Percentiles rank a stretch among this genome's conserved stretches.
These are phyloP conservation scores for Ichneumoninae sp. DNA, from an alignment of 2,888 invertebrate genomes.

Conservation along the genomic window DNA sequence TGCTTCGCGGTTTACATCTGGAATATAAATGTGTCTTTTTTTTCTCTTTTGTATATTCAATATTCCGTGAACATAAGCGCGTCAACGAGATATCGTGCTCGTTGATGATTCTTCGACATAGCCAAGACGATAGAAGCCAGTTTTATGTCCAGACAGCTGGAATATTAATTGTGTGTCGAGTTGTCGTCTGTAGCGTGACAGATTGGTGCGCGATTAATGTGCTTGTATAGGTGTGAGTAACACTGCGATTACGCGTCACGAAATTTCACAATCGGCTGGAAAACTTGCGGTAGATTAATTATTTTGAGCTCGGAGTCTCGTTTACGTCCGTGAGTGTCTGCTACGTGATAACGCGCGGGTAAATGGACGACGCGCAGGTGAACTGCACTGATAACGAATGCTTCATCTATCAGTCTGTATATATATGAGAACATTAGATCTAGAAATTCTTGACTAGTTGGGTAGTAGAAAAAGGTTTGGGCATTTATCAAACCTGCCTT, in stretches of 20 bases:
- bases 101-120: slow-evolving; percentile 23
- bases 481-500: not conserved
- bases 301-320: not conserved
- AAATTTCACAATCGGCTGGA: slow-evolving; percentile 21
- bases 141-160: slow-evolving; percentile 39
- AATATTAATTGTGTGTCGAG: slow-evolving; percentile 50
- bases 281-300: slow-evolving; percentile 3
- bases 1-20: slow-evolving; percentile 22
- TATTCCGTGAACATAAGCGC: not conserved
- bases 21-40: not conserved
- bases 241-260: not conserved
- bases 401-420: not conserved
- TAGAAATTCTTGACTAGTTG: not conserved
- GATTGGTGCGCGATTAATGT: slow-evolving; percentile 32
- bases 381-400: slow-evolving; percentile 19
- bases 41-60: not conserved
- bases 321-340: not conserved
- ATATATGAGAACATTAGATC: not conserved
- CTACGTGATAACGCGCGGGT: slow-evolving; percentile 13
- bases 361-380: not conserved
- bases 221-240: slow-evolving; percentile 26
- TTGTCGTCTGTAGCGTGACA: slow-evolving; percentile 26
- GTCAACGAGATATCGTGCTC: slow-evolving; percentile 34
- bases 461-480: not conserved
- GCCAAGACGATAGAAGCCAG: not conserved